Base-by-base conservation (phyloP, 2,113 vertebrate species). In the Alectura lathami region DNA sequence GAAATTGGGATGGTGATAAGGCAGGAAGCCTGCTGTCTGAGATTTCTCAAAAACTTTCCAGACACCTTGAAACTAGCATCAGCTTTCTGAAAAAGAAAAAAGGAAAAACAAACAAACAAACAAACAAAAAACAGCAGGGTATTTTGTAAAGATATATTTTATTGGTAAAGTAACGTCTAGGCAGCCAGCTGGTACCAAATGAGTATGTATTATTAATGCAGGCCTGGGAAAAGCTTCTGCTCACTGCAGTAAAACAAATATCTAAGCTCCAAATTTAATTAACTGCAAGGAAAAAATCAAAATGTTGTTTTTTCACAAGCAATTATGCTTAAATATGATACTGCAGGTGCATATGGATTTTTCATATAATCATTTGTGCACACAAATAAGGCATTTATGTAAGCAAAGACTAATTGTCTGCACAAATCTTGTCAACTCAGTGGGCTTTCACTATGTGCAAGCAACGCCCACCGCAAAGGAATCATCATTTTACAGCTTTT, bases 121-220 rank as follows among this genome's bases (percentile, higher is more conserved):
- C n/a, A n/a, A n/a, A n/a, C n/a, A n/a, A n/a, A n/a, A n/a, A n/a
- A n/a, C n/a, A n/a, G n/a, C n/a, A n/a, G 40, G 34, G 36, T 66
- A 32, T 29, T 88, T 76, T 77, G 63, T 68, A 16, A 88, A 94
- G 59, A 64, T 69, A 4, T 32, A 53, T 88, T 88, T 94, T 83
- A 42, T 73, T 73, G 51, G 76, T 53, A 83, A 88, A 94, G 76
- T 83, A 91, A 87, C 50, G 80, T 83, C 64, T 72, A 95, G 81
- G 83, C 82, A 95, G 48, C 70, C 91, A 94, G 92, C 80, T 96
- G 94, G 92, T 89, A 87, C 83, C 78, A 64, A 73, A 68, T 2
- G 1, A 91, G 63, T 91, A 90, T 96, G 70, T 72, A 94, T 96
- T 96, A 92, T 92, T 96, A 92, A 97, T 59, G 50, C 87, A 93